Evolutionary conservation across 2,113 vertebrate genomes (phyloP).

Genomic region (Hyaena hyaena): DNA sequence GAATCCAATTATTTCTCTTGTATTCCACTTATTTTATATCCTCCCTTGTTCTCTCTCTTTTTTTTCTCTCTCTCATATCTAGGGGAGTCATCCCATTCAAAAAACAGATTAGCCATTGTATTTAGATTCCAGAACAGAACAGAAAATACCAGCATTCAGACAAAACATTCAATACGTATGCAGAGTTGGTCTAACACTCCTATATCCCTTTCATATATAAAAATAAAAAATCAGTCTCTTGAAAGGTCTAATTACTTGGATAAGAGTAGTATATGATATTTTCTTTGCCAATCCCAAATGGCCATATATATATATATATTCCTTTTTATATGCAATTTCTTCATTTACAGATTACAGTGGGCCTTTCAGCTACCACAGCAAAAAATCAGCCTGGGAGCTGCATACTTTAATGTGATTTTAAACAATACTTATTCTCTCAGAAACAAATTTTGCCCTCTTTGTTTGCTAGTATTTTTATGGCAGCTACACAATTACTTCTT

Average conservation of each 20-base stretch:
- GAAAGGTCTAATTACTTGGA: neutral
- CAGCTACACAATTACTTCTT: neutral
- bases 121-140: neutral
- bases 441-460: conserved; percentile 27
- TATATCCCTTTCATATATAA: neutral
- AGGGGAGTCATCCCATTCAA: neutral
- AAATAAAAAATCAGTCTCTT: neutral
- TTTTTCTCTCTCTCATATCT: neutral
- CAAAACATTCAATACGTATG: neutral
- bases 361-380: neutral
- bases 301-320: neutral
- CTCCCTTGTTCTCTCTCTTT: neutral
- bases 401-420: neutral
- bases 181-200: neutral
- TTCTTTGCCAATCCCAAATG: neutral
- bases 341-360: neutral
- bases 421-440: conserved; percentile 13
- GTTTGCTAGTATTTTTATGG: conserved; percentile 27
- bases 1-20: neutral
- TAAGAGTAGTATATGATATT: neutral
- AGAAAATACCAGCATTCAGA: neutral
- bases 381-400: neutral
- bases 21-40: neutral
- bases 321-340: neutral
- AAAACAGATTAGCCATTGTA: neutral